Conservation (phyloP, 2,888 invertebrate species). For the Physocephala rufipes region DNA sequence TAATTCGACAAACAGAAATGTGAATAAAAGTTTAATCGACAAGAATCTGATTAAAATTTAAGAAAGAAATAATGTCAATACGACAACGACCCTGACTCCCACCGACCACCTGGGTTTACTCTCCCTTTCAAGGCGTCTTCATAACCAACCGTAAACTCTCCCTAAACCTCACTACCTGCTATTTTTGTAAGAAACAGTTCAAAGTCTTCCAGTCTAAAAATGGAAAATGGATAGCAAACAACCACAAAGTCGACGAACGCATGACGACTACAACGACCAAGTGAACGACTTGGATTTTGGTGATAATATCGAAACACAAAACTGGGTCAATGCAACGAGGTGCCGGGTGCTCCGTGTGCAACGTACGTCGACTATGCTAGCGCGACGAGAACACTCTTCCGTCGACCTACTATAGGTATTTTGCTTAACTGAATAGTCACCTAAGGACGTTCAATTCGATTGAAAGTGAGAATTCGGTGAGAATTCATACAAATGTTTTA, state of each 20-base stretch:
- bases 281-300: not conserved
- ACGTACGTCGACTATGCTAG: slow-evolving; percentile 38
- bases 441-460: not conserved
- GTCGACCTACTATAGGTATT: not conserved
- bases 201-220: not conserved
- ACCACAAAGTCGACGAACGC: not conserved
- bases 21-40: too few species aligned
- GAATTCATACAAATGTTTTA: slow-evolving; percentile 2
- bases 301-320: slow-evolving; percentile 36
- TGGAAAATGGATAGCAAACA: not conserved
- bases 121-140: not conserved
- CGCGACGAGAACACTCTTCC: slow-evolving; percentile 8
- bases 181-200: too few species aligned
- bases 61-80: too few species aligned
- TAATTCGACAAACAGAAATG: too few species aligned
- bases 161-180: too few species aligned
- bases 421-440: not conserved
- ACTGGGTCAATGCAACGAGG: slow-evolving; percentile 60
- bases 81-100: too few species aligned
- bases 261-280: too few species aligned
- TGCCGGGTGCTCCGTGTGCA: slow-evolving; percentile 54
- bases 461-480: not conserved
- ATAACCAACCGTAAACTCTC: not conserved
- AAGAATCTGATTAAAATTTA: not conserved
- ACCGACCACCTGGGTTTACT: too few species aligned